Percentiles rank a stretch among this genome's conserved stretches.
Conservation (phyloP, 1,140 invertebrate species). For the Hypsibius dujardini region DNA sequence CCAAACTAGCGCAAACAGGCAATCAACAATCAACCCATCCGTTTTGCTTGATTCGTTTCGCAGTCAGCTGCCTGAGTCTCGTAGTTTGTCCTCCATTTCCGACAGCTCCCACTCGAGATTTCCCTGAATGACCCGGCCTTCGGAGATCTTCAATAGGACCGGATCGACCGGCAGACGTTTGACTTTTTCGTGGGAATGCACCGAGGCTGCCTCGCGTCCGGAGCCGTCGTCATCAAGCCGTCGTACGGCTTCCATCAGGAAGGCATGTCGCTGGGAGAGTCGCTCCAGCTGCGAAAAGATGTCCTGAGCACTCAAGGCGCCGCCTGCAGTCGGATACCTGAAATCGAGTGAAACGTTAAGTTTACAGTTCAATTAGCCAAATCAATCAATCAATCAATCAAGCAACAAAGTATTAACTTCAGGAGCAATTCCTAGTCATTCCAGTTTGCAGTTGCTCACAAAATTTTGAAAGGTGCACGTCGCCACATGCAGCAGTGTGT, state of each 20-base stretch:
- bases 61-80: neutral
- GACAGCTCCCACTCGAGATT: neutral
- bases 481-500: no score
- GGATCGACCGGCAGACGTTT: neutral
- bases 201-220: neutral
- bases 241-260: neutral
- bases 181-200: neutral
- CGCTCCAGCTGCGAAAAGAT: neutral
- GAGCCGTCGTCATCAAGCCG: neutral
- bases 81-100: neutral
- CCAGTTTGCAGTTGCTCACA: no score
- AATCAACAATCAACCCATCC: no score
- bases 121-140: neutral
- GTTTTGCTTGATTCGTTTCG: no score
- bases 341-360: no score
- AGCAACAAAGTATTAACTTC: no score
- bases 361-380: no score
- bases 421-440: no score
- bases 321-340: no score
- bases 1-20: no score
- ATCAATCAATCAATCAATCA: no score
- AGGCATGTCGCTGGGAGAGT: neutral
- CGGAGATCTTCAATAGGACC: neutral
- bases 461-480: no score
- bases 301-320: neutral